Evolutionary conservation across 53 echinoderm and acorn worm genomes (phyloP), one percentile per base, ranked within the genome.

Genomic region (Mesocentrotus franciscanus): DNA sequence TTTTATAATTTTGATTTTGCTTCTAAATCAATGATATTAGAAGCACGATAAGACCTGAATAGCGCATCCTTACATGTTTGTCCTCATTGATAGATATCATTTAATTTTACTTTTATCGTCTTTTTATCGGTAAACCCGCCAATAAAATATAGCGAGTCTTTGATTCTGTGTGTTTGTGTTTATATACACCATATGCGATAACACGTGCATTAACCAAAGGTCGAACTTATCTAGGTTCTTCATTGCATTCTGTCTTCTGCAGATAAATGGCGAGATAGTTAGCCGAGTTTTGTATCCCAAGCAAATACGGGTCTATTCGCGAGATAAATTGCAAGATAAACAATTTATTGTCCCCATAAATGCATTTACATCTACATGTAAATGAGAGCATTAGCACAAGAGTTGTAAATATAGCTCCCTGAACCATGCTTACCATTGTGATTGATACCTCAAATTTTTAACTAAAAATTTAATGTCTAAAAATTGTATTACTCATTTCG

Each of bases 191-290:
- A 90, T 90, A 60, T 60, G 60, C 58, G 90, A 90, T 90, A 90
- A 90, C n/a, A 90, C 90, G 60, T 90, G 90, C 60, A 60, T 60
- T 60, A 90, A 90, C 32, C 58, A 90, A 90, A 90, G 90, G 90
- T 60, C 90, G 60, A 58, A 90, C 32, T 90, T 59, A 90, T 90
- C 60, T 29, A 29, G 90, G 90, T 30, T n/a, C 60, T 60, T 29
- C 35, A 8, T 78, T 57, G 32, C 60, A 90, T 35, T 60, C 60
- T 57, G 90, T 60, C 58, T 32, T 13, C 17, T 20, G 59, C 2
- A 90, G 90, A 90, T 90, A 59, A 90, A 90, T 90, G 60, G 60
- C 60, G 29, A 29, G 90, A 90, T 90, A 90, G 32, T 56, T 60
- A 60, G 58, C 1, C 24, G 81, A 81, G 81, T 36, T 42, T 42